Evolutionary conservation across 2,888 invertebrate genomes (phyloP), one percentile per base, ranked within the genome.

Genomic region (Latheticus oryzae): DNA sequence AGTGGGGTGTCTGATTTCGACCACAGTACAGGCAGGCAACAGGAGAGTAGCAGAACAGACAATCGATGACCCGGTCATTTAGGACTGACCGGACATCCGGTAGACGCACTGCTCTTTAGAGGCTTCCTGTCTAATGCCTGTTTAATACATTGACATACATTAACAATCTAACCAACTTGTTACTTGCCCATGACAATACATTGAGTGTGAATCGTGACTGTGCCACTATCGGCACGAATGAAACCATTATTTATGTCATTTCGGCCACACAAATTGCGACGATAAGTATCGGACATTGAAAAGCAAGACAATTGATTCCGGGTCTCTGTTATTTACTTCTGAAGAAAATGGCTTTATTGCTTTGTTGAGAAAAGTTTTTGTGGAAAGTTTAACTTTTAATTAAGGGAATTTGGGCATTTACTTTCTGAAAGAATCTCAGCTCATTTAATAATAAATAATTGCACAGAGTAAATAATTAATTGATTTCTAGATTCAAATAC

Each of bases 51-150:
- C 50, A 45, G 50, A 35, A 57, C 55, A 58, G 55, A 55, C 63
- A 71, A 71, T 71, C 69, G 68, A 71, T 71, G 68, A 56, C 64
- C 64, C 33, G 50, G 65, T 64, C 67, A 63, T 70, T 70, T 68
- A 67, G 59, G 65, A 59, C 64, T 59, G 62, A 57, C 60, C 67
- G 66, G 68, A 66, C 61, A 58, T 67, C 65, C 66, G 65, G 60
- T 60, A 66, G 68, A 68, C 65, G 66, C 65, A 61, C 60, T 58
- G 62, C 66, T 66, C 68, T 66, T 69, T 63, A 66, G 67, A 63
- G 66, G 63, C 66, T 65, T 68, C 65, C 67, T 61, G 65, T 65
- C 64, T 62, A 57, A 60, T 58, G 60, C 55, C 55, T 61, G 53
- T 56, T 64, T 65, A 65, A 64, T 63, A 63, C 60, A 66, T 64